These are phyloP conservation scores for Barnardius zonarius DNA, from an alignment of 2,113 vertebrate species.

Conservation along the genomic window DNA sequence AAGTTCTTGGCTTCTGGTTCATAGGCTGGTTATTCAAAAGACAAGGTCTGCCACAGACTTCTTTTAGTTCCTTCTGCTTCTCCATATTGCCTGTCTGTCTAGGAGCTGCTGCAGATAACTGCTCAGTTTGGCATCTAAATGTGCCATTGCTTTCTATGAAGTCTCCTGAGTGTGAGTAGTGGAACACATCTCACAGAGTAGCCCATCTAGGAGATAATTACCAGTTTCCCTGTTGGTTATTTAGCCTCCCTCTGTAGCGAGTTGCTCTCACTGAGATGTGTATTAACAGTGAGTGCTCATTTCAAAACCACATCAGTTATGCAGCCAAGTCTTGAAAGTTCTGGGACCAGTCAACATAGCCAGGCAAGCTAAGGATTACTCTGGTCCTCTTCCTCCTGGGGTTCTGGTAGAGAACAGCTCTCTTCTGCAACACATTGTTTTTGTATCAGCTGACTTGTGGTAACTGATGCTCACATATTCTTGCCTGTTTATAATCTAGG, in stretches of 20 bases:
- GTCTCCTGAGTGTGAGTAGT: not conserved
- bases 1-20: not conserved
- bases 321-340: not conserved
- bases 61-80: not conserved
- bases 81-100: not conserved
- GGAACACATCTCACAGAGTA: not conserved
- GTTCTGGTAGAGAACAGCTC: not conserved
- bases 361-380: not conserved
- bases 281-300: not conserved
- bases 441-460: not conserved
- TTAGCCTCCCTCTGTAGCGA: not conserved
- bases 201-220: not conserved
- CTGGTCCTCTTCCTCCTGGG: not conserved
- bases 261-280: not conserved
- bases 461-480: not conserved
- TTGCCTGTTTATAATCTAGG: not conserved
- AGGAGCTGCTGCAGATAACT: not conserved
- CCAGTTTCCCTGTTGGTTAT: not conserved
- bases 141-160: fast-evolving
- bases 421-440: not conserved
- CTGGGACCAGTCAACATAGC: not conserved
- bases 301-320: fast-evolving
- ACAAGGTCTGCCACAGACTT: not conserved
- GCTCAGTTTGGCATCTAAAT: not conserved
- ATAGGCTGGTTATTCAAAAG: not conserved